Base-by-base conservation (phyloP, 2,888 invertebrate genomes). In the Lomographa bimaculata region DNA sequence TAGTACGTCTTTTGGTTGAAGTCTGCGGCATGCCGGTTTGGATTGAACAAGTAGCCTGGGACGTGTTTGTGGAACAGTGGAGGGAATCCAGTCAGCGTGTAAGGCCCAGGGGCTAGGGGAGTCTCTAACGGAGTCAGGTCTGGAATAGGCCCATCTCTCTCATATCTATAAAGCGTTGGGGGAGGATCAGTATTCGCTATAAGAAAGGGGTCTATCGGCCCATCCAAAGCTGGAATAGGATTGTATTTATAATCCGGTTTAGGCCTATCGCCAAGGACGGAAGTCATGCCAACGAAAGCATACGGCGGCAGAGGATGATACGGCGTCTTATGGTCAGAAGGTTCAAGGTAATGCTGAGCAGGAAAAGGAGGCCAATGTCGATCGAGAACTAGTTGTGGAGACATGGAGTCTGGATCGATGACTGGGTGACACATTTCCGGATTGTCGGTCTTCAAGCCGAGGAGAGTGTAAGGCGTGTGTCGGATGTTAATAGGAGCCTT, bases 1-100 rank as follows among this genome's bases (percentile, higher is more conserved):
- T 76, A 89, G 76, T 82, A 83, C 79, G 87, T 85, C 81, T 85
- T 82, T 73, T 79, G 79, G 56, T 67, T 75, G 79, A 84, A 74
- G 75, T 87, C 87, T 67, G 79, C 85, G 57, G 75, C 79, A 75
- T 84, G 79, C 77, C 82, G 85, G 64, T 77, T 72, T 54, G 73
- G 66, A 63, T 78, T 62, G 69, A 82, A 89, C 48, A 89, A 77
- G 77, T 85, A 87, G 49, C 87, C 85, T 35, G 89, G 87, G 48
- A 87, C 84, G 57, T 87, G 79, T 71, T 82, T 86, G 54, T 73
- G 86, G 72, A 87, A 86, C 50, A 78, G 83, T 6, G 89, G 87
- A 32, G 87, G 87, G 61, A 87, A 86, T 8, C 86, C 87, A 27
- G 82, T 73, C 26, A 89, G 60, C 7, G 89, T 86, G 46, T 71